Conservation (phyloP, 2,113 vertebrate species). For the Azemiops feae region DNA sequence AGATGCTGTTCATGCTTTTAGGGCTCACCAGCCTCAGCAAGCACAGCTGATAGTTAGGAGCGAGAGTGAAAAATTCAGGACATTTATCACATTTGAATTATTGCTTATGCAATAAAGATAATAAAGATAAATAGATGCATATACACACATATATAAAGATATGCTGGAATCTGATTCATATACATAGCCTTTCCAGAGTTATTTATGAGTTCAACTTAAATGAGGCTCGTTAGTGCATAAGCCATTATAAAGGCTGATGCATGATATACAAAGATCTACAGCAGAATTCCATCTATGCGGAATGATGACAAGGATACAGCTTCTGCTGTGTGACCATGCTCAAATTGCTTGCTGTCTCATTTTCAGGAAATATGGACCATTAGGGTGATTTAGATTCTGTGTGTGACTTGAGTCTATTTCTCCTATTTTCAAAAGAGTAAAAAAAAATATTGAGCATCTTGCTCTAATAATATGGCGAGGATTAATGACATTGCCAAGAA, state of each 20-base stretch:
- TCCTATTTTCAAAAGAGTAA: background rate
- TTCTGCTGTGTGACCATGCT: background rate
- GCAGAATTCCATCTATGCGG: background rate
- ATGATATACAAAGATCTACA: background rate
- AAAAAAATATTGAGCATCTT: background rate
- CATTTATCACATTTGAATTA: background rate
- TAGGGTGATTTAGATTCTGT: background rate
- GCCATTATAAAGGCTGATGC: background rate
- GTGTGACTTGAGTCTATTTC: background rate
- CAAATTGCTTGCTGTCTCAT: background rate
- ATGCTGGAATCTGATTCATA: background rate
- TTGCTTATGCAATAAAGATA: background rate
- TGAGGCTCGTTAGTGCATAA: background rate
- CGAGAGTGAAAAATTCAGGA: background rate
- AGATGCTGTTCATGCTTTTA: background rate
- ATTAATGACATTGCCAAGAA: background rate
- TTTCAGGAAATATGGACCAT: background rate
- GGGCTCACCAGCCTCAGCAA: background rate
- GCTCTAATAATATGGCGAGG: background rate
- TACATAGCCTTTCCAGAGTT: background rate
- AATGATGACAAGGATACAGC: background rate
- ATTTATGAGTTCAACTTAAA: background rate
- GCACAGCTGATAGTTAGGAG: background rate
- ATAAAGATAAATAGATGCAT: background rate
- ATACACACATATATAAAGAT: background rate